These are phyloP conservation scores for Hybognathus amarus DNA, from an alignment of 2,797 vertebrate species.

Conservation along the genomic window DNA sequence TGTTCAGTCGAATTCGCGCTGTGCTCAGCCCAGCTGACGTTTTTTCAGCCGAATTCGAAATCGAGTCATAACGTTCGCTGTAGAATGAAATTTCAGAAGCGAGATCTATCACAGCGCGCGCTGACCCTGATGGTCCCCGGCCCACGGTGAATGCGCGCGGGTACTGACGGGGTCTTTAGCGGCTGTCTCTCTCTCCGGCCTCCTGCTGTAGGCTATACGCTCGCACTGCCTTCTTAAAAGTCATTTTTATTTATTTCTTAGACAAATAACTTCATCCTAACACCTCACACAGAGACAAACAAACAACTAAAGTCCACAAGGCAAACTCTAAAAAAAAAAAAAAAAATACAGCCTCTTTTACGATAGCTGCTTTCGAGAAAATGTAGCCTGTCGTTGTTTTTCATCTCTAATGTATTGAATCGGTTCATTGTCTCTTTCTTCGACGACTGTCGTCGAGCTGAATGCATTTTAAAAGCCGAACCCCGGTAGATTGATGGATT, in stretches of 20 bases:
- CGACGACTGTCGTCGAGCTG: conserved; percentile 27
- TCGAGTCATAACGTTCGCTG: not conserved
- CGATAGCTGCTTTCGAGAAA: conserved; percentile 17
- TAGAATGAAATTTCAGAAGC: conserved; percentile 27
- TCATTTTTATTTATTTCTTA: conserved; percentile 50
- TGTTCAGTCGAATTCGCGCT: not conserved
- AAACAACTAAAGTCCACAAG: conserved; percentile 39
- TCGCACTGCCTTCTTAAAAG: conserved; percentile 38
- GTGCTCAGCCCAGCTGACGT: not conserved
- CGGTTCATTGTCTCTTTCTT: conserved; percentile 32
- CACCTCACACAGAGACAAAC: conserved; percentile 40
- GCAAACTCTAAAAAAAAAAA: conserved; percentile 26
- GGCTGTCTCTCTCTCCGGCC: conserved; percentile 52
- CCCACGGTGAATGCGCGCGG: conserved; percentile 42
- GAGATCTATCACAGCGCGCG: conserved; percentile 23
- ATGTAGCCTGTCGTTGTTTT: conserved; percentile 26
- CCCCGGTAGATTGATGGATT: conserved; percentile 40
- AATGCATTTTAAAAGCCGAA: conserved; percentile 44
- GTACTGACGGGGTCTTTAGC: conserved; percentile 51
- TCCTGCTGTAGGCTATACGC: conserved; percentile 24
- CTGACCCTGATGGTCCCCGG: conserved; percentile 32
- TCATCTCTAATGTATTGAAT: conserved; percentile 24
- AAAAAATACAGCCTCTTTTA: conserved; percentile 22
- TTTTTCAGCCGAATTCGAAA: not conserved
- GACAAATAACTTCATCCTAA: conserved; percentile 52